Percentiles rank a stretch among this genome's conserved stretches.
phyloP scores from a whole-genome alignment of 2,797 vertebrate genomes.

The Brotula barbata region DNA sequence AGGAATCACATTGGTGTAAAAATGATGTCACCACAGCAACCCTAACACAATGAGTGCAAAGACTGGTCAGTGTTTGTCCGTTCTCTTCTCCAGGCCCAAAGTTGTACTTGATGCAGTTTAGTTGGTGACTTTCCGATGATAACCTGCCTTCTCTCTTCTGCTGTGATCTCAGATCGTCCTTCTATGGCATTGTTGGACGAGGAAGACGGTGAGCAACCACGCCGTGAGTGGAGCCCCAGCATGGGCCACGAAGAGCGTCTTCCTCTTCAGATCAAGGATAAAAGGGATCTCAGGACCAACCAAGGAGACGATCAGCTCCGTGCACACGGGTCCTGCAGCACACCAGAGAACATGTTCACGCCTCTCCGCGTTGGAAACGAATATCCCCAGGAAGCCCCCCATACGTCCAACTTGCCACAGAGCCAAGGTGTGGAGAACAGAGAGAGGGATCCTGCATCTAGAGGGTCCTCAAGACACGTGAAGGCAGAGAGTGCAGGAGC shows the following conservation, averaged over 20 bases:
- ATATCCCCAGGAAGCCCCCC: constrained; percentile 71
- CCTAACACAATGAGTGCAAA: no score
- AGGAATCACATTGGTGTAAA: no score
- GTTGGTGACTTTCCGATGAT: constrained; percentile 4
- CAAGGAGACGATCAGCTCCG: constrained; percentile 70
- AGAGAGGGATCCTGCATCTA: constrained; percentile 65
- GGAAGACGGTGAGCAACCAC: constrained; percentile 74
- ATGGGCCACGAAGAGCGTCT: constrained; percentile 79
- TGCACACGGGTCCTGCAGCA: constrained; percentile 66
- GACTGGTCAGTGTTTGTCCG: no score
- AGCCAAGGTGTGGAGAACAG: constrained; percentile 76
- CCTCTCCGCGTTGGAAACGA: constrained; percentile 68
- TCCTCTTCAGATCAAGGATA: constrained; percentile 76
- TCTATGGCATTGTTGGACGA: constrained; percentile 74
- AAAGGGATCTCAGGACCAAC: constrained; percentile 64
- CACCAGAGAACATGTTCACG: constrained; percentile 74
- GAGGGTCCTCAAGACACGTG: constrained; percentile 65
- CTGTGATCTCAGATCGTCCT: constrained; percentile 66
- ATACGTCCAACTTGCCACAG: constrained; percentile 71
- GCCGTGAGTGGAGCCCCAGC: constrained; percentile 78
- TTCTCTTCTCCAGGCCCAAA: background rate
- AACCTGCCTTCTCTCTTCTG: constrained; percentile 1
- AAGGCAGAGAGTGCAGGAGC: constrained; percentile 70
- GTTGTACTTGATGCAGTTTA: constrained; percentile 2
- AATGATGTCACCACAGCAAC: no score